Evolutionary conservation across 2,888 invertebrate species (phyloP), one percentile per base, ranked within the genome.

Genomic region (Megastigmus dorsalis): DNA sequence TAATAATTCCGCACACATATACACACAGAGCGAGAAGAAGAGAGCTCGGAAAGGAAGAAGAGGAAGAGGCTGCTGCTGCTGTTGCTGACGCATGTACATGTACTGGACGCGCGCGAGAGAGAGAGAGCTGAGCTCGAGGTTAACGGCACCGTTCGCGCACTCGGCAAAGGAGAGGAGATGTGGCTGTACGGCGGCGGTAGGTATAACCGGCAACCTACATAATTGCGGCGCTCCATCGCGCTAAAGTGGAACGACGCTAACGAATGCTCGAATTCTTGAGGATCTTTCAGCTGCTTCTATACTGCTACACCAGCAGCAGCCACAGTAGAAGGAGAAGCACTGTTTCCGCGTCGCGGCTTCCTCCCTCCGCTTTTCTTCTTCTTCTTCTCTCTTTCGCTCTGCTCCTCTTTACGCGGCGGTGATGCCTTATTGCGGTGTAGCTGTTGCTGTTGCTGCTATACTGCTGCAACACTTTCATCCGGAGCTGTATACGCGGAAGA

Each of bases 151-250:
- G 60, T n/a, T n/a, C n/a, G n/a, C n/a, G n/a, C n/a, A n/a, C n/a
- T n/a, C n/a, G n/a, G n/a, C n/a, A n/a, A n/a, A 23, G 50, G 18
- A 18, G 63, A 57, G 60, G 30, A 66, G 70, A 70, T 74, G 57
- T 48, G n/a, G 28, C 20, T 18, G 26, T 10, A 18, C 41, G 41
- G 36, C 30, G 50, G 5, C 26, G 63, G 43, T 63, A n/a, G 28
- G 41, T 28, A n/a, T n/a, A n/a, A 41, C 67, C 81, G 79, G 83
- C 84, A 84, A 83, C 84, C 84, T 84, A 84, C 84, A 84, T 84
- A 84, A 84, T 84, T 84, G 81, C 81, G 77, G 80, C 80, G 80
- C 77, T n/a, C n/a, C n/a, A n/a, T 79, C 78, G 80, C 80, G 80
- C 83, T 83, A 84, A 84, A 84, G 84, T 84, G 81, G 84, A 84